Evolutionary conservation across 2,888 invertebrate species (phyloP), one percentile per base, ranked within the genome.

Genomic region (Siphlonurus alternatus): DNA sequence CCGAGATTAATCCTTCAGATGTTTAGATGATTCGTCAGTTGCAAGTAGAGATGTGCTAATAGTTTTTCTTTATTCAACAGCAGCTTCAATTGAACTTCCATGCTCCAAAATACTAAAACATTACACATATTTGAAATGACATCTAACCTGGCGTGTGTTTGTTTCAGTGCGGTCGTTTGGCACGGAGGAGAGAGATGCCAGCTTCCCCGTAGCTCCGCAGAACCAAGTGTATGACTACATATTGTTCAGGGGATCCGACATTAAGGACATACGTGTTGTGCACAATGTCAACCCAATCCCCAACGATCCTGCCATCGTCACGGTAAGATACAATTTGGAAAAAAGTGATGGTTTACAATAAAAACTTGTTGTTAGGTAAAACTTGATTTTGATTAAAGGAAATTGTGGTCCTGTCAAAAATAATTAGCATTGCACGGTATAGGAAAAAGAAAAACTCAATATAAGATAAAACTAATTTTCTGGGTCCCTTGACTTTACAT

Each of bases 201-300:
- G 93, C 74, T 91, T 89, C 74, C 94, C 94, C 67, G 95, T 99
- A 65, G 92, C 96, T 63, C 93, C 96, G 22, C 90, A 97, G 76
- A 94, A 93, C 78, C 97, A 99, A 77, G 89, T 98, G 64, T 99
- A 97, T 77, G 98, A 99, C 75, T 99, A 96, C 78, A 99, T 99
- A 73, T 83, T 99, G 71, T 99, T 99, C 79, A 85, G 97, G 70
- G 98, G 98, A 61, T 88, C 93, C 69, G 99, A 99, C 77, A 99
- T 99, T 74, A 99, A 99, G 80, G 98, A 99, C 76, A 93, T 99
- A 73, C 85, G 95, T 76, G 95, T 99, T 62, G 89, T 98, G 66
- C 93, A 90, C 77, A 89, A 87, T 80, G 87, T 86, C 63, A 84
- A 87, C 68, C 85, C 89, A 63, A 80, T 92, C 73, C 91, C 93